Percentiles rank a stretch among this genome's conserved stretches.
Conservation (phyloP, 2,113 vertebrate species). For the Panthera uncia region DNA sequence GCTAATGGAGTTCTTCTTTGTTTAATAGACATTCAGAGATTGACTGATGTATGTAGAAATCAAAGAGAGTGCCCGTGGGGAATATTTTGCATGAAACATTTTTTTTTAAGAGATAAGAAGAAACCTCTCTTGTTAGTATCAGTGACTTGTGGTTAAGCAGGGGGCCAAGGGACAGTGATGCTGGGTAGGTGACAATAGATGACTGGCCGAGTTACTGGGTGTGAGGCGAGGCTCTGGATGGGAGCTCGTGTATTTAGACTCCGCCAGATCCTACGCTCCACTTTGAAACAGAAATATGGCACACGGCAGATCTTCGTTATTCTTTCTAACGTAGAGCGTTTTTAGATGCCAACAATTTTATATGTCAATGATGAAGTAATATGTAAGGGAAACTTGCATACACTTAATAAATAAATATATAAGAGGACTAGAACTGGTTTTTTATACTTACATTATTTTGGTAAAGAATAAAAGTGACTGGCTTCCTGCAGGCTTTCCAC, state of each 20-base stretch:
- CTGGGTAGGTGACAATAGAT: background rate
- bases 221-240: background rate
- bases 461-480: background rate
- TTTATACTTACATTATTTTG: background rate
- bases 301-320: background rate
- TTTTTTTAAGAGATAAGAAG: background rate
- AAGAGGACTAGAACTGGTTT: background rate
- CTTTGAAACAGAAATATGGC: background rate
- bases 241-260: background rate
- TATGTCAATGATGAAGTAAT: constrained; percentile 2
- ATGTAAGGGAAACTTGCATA: background rate
- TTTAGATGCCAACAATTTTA: background rate
- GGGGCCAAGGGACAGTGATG: background rate
- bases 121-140: background rate
- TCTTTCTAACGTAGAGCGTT: background rate
- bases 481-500: background rate
- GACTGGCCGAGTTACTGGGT: background rate
- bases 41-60: background rate
- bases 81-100: background rate
- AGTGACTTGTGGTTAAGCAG: background rate
- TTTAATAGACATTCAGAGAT: background rate
- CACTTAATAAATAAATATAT: background rate
- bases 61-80: background rate
- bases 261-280: background rate
- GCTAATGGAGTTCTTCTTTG: background rate